Evolutionary conservation across 2,888 invertebrate species (phyloP).

Genomic region (Plebejus anna): DNA sequence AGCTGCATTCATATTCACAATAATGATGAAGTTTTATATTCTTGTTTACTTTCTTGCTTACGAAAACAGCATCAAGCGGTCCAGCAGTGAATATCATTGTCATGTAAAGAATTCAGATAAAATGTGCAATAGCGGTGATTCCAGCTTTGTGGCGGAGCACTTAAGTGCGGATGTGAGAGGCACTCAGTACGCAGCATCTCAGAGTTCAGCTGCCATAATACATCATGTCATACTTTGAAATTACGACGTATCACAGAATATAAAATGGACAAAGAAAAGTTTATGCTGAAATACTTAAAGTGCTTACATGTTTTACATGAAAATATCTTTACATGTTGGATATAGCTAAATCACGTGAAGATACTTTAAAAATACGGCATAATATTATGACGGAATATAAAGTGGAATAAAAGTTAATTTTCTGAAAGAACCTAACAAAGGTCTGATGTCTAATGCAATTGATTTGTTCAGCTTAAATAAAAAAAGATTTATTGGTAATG

Average conservation of each 20-base stretch:
- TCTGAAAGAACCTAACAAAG: too few species aligned
- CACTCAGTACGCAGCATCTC: conserved; percentile 14
- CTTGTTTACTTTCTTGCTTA: background rate
- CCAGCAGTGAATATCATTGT: background rate
- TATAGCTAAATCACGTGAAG: too few species aligned
- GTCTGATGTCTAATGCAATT: too few species aligned
- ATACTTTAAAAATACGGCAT: too few species aligned
- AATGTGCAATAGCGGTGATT: background rate
- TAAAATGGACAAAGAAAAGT: background rate
- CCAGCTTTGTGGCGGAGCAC: background rate
- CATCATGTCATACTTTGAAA: background rate
- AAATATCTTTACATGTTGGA: too few species aligned
- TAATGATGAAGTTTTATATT: background rate
- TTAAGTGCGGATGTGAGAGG: conserved; percentile 21
- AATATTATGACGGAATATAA: too few species aligned
- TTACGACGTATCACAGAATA: background rate
- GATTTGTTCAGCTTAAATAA: too few species aligned
- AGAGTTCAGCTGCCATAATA: conserved; percentile 17
- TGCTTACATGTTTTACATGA: background rate
- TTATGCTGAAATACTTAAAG: background rate
- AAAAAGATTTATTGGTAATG: too few species aligned
- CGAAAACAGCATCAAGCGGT: background rate
- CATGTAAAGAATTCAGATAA: conserved; percentile 21
- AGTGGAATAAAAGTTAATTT: too few species aligned
- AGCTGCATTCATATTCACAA: too few species aligned